Evolutionary conservation across 2,888 invertebrate genomes (phyloP), one percentile per base, ranked within the genome.

Genomic region (Tipula unca): DNA sequence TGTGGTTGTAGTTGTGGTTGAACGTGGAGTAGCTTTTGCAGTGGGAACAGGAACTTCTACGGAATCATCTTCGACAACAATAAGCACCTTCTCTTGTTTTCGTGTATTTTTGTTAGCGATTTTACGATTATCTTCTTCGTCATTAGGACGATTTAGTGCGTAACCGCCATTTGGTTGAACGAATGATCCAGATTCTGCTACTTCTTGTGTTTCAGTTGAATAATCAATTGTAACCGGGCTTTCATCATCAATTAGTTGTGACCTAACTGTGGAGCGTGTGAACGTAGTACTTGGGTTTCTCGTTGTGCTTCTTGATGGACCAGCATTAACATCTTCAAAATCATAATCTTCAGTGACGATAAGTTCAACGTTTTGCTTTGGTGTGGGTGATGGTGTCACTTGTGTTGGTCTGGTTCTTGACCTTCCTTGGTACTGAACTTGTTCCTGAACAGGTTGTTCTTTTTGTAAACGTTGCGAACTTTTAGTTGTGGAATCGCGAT

Each of bases 181-280:
- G 89, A 96, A 96, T 0, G 96, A 95, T 0, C 95, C 95, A 6
- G 95, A 94, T 90, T 96, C 96, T 8, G 96, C 95, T 0, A 94
- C 93, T 0, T 94, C 92, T 89, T 95, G 95, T 88, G 93, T 93
- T 90, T 96, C 95, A 86, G 90, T 92, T 1, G 91, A 88, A n/a
- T 90, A 91, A 86, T 89, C 86, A 39, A 20, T 84, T 36, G 83
- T 83, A 83, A 17, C 83, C 29, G 17, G 29, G 10, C 1, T 25
- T 32, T 83, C 83, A 4, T 32, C 83, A 32, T 83, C 83, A 25
- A 10, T 1, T 10, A 8, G 25, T 3, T 25, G 69, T 25, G 69
- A 25, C 25, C 25, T 20, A 69, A 10, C 69, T 25, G 69, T 69
- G 29, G 83, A 32, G 0, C 35, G 29, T 83, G 83, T 83, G 10